Evolutionary conservation across 2,888 invertebrate species (phyloP).

Genomic region (Crepidodera aurea): DNA sequence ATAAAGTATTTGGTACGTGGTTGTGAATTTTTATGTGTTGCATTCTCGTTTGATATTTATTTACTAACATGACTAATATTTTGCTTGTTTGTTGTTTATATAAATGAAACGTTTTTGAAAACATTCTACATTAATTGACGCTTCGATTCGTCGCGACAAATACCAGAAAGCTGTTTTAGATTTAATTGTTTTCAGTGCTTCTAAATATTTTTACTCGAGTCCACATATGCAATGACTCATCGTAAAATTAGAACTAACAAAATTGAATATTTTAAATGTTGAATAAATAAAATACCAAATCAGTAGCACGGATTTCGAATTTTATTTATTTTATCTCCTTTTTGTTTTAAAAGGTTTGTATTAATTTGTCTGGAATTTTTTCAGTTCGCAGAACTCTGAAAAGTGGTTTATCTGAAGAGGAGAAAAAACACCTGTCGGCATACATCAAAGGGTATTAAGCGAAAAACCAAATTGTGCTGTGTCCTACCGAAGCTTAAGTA

Average conservation of each 20-base stretch:
- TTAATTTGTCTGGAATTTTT: constrained; percentile 22
- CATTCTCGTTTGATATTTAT: constrained; percentile 7
- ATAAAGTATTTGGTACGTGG: constrained; percentile 52
- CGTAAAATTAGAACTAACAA: not conserved
- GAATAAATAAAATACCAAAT: not conserved
- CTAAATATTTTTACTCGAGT: too few species aligned
- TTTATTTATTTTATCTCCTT: too few species aligned
- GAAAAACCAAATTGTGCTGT: constrained; percentile 37
- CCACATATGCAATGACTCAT: too few species aligned
- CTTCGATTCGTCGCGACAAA: too few species aligned
- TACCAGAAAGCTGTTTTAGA: too few species aligned
- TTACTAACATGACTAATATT: constrained; percentile 3
- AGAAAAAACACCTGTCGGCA: constrained; percentile 78
- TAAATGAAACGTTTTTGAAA: too few species aligned
- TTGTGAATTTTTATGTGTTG: constrained; percentile 25
- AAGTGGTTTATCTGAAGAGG: constrained; percentile 82
- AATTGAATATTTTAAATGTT: not conserved
- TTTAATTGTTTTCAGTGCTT: too few species aligned
- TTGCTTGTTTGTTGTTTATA: too few species aligned
- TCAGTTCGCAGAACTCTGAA: constrained; percentile 83
- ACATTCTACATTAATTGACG: too few species aligned
- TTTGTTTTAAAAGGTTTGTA: too few species aligned
- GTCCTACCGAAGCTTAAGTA: constrained; percentile 29
- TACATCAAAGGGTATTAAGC: constrained; percentile 76
- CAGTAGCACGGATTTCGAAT: too few species aligned